phyloP scores from a whole-genome alignment of 2,797 vertebrate species.

The Mus minutoides region DNA sequence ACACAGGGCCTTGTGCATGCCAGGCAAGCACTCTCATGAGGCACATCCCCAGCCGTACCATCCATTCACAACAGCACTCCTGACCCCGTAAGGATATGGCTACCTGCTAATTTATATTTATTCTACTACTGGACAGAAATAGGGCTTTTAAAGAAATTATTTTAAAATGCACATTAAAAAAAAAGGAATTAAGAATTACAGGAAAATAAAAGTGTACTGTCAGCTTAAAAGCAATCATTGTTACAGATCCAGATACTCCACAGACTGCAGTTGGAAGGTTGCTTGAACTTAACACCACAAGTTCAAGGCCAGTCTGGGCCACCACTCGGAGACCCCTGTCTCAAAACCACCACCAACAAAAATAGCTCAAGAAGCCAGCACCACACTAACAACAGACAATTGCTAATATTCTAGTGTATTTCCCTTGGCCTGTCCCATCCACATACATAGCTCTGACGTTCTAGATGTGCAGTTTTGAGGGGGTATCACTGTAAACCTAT shows the following conservation, averaged over 20 bases:
- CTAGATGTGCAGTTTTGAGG: not conserved
- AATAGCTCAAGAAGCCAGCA: not conserved
- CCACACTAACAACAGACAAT: not conserved
- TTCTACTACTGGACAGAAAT: not conserved
- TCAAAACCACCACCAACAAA: not conserved
- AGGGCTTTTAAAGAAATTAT: not conserved
- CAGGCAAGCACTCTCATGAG: not conserved
- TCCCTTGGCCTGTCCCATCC: not conserved
- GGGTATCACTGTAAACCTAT: not conserved
- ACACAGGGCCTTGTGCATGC: not conserved
- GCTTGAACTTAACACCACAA: not conserved
- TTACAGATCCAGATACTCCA: not conserved
- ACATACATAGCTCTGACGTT: not conserved
- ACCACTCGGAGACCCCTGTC: not conserved
- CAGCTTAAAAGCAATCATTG: constrained; percentile 15
- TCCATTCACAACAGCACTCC: not conserved
- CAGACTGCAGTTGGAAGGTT: not conserved
- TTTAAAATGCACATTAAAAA: not conserved
- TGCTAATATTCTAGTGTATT: constrained; percentile 54
- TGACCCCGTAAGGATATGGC: constrained; percentile 14
- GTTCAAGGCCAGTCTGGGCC: not conserved
- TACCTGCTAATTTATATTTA: constrained; percentile 43
- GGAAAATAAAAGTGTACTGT: not conserved
- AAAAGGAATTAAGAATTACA: constrained; percentile 5
- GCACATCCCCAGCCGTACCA: not conserved